A percentile compares a stretch with the other conserved stretches of the same genome.
Conservation (phyloP, 2,888 invertebrate species). For the Nesidiocoris tenuis region DNA sequence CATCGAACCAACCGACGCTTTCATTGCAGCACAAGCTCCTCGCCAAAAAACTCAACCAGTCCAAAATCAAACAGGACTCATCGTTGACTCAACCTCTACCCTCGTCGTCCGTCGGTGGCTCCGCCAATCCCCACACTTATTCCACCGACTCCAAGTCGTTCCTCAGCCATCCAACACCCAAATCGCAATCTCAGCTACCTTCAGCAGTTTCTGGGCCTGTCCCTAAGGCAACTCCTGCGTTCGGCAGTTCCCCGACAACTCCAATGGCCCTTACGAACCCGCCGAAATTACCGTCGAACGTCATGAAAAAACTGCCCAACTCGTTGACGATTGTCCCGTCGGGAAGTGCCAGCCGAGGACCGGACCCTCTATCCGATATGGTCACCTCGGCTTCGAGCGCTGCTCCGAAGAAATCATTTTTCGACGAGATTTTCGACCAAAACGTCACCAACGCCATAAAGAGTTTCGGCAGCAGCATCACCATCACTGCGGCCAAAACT, state of each 20-base stretch:
- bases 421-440: constrained; percentile 34
- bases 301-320: constrained; percentile 34
- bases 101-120: background rate
- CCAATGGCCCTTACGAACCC: constrained; percentile 5
- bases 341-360: constrained; percentile 7
- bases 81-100: constrained; percentile 1
- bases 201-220: background rate
- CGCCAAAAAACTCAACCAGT: constrained; percentile 43
- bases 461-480: constrained; percentile 46
- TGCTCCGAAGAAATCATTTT: background rate
- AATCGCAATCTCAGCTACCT: background rate
- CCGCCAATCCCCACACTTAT: background rate
- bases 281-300: constrained; percentile 11
- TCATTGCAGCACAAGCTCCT: constrained; percentile 45
- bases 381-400: background rate
- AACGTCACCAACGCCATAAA: constrained; percentile 45
- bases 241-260: background rate
- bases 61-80: constrained; percentile 20
- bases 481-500: constrained; percentile 44
- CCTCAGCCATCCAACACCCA: background rate
- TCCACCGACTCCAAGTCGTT: background rate
- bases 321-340: constrained; percentile 27
- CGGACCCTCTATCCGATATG: background rate
- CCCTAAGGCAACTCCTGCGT: background rate
- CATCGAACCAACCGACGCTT: background rate